Conservation (phyloP, 2,113 vertebrate species). For the Elephas maximus region DNA sequence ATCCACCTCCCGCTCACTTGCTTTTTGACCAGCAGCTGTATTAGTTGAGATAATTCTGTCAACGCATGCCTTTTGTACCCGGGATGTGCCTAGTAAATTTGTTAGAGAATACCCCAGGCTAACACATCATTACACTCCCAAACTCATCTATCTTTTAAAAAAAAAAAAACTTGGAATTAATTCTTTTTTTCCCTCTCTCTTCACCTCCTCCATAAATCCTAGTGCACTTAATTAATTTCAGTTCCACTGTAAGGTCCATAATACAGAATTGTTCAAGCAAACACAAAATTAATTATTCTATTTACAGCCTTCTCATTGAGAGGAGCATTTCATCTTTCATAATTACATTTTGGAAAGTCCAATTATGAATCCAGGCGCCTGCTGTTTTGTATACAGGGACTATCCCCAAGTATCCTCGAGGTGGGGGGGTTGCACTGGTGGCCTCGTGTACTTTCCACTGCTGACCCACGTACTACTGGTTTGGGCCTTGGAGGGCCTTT, state of each 20-base stretch:
- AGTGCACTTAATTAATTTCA: slow-evolving; percentile 99
- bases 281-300: slow-evolving; percentile 99
- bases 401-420: slow-evolving; percentile 86
- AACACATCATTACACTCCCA: slow-evolving; percentile 97
- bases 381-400: slow-evolving; percentile 91
- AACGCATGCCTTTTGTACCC: slow-evolving; percentile 92
- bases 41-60: slow-evolving; percentile 97
- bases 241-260: slow-evolving; percentile 97
- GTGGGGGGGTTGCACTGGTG: slow-evolving; percentile 83
- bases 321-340: slow-evolving; percentile 99
- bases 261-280: slow-evolving; percentile 99
- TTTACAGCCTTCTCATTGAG: slow-evolving; percentile 99
- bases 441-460: slow-evolving; percentile 80
- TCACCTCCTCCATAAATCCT: slow-evolving; percentile 99
- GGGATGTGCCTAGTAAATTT: slow-evolving; percentile 96
- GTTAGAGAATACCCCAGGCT: slow-evolving; percentile 95
- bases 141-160: slow-evolving; percentile 99
- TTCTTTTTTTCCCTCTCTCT: slow-evolving; percentile 97
- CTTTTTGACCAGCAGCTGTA: slow-evolving; percentile 94
- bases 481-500: slow-evolving; percentile 76
- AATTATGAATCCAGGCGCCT: slow-evolving; percentile 96
- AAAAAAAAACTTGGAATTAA: slow-evolving; percentile 98
- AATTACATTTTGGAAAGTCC: slow-evolving; percentile 99
- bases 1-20: slow-evolving; percentile 88
- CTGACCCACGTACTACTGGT: slow-evolving; percentile 70